Conservation (phyloP, 2,797 vertebrate genomes). For the Chloroceryle amazona region DNA sequence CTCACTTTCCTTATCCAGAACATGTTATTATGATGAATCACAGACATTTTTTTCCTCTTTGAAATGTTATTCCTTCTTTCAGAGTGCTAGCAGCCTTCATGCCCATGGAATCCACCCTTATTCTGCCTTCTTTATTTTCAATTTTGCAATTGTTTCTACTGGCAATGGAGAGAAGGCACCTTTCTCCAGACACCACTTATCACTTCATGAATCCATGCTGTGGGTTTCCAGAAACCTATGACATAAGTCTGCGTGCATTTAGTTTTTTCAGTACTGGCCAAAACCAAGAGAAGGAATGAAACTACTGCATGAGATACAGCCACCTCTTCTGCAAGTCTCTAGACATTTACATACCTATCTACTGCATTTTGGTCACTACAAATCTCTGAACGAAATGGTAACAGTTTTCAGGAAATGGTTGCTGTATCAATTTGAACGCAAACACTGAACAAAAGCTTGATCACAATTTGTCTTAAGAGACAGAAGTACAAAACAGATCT, state of each 20-base stretch:
- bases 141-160: background rate
- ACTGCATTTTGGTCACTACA: background rate
- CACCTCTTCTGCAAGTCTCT: background rate
- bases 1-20: background rate
- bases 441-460: background rate
- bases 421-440: background rate
- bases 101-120: background rate
- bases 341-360: background rate
- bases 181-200: background rate
- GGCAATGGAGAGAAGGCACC: background rate
- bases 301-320: background rate
- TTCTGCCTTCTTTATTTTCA: background rate
- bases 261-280: background rate
- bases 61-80: background rate
- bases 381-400: background rate
- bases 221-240: background rate
- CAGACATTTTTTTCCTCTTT: rapidly evolving
- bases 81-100: background rate
- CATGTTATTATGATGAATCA: background rate
- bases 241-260: background rate
- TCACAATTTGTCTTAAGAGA: background rate
- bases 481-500: background rate
- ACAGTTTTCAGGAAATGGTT: background rate
- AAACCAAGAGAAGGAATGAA: background rate
- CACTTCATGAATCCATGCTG: background rate